phyloP scores from a whole-genome alignment of 2,113 vertebrate species.

The Neolamprologus kungweensis region DNA sequence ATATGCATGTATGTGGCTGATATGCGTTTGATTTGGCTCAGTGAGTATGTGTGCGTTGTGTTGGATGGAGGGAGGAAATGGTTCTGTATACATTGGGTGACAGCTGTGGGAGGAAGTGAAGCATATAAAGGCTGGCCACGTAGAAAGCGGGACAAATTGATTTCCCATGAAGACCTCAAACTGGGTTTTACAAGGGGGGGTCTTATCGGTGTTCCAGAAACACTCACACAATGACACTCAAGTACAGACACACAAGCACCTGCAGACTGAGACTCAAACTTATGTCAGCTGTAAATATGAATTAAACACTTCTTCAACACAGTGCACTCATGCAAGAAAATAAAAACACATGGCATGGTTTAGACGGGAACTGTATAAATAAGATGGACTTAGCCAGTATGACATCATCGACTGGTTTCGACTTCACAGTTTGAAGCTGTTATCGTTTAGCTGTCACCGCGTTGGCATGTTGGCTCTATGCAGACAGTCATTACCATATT shows the following conservation, averaged over 20 bases:
- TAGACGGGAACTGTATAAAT: not conserved
- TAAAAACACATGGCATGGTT: not conserved
- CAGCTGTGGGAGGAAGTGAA: constrained; percentile 30
- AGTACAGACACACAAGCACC: not conserved
- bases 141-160: constrained; percentile 52
- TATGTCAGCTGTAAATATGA: not conserved
- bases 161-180: constrained; percentile 47
- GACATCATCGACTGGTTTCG: not conserved
- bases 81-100: constrained; percentile 2
- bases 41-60: not conserved
- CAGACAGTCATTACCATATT: not conserved
- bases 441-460: not conserved
- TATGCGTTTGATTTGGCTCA: not conserved
- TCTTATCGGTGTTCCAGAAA: constrained; percentile 28
- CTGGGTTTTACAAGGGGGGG: not conserved
- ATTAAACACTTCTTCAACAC: not conserved
- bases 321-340: not conserved
- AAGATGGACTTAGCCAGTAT: not conserved
- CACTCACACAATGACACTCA: not conserved
- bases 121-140: constrained; percentile 42
- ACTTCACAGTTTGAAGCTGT: not conserved
- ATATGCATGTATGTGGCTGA: constrained; percentile 13
- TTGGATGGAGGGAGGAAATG: not conserved
- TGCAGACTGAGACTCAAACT: not conserved
- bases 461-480: not conserved